These are phyloP conservation scores for Riparia riparia DNA, from an alignment of 2,113 vertebrate genomes.

Conservation along the genomic window DNA sequence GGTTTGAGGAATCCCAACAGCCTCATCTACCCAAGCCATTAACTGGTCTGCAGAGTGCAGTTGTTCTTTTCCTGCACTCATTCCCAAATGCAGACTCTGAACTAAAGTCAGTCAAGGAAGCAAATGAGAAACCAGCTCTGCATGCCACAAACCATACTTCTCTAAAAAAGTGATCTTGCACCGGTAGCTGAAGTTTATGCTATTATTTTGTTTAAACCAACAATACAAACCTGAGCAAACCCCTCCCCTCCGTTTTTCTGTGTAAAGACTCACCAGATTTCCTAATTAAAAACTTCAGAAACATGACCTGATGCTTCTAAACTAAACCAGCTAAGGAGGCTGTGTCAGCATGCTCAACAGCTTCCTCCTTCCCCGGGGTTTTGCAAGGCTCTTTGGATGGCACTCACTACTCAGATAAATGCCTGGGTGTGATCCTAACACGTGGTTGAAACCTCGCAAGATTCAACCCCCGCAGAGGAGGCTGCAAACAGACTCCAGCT, in stretches of 20 bases:
- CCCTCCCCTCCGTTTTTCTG: neutral
- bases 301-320: neutral
- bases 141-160: neutral
- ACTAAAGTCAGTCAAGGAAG: neutral
- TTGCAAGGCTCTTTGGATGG: slow-evolving; percentile 41
- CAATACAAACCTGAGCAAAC: neutral
- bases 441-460: neutral
- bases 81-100: neutral
- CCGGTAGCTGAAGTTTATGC: neutral
- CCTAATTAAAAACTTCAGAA: neutral
- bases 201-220: neutral
- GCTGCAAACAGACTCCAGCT: neutral
- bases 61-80: neutral
- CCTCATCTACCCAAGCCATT: neutral
- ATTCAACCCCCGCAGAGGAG: neutral
- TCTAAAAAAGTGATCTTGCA: neutral
- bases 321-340: neutral
- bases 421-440: slow-evolving; percentile 33
- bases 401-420: slow-evolving; percentile 1
- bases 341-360: neutral
- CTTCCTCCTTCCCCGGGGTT: slow-evolving; percentile 15
- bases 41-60: neutral
- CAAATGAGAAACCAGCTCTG: neutral
- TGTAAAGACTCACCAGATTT: neutral
- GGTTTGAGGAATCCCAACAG: neutral